Conservation (phyloP, 2,113 vertebrate species). For the Cebus imitator region DNA sequence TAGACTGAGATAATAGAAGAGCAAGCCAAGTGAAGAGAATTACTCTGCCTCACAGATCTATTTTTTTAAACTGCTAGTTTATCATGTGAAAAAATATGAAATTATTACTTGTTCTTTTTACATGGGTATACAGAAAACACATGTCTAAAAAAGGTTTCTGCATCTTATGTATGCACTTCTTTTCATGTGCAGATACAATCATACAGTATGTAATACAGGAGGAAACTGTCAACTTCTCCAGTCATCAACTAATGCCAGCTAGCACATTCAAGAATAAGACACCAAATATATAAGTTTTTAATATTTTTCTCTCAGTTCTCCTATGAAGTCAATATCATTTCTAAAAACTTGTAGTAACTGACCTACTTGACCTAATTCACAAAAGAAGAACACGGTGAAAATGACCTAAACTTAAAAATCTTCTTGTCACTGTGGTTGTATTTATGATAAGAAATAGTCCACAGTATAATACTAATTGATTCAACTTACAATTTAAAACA, state of each 20-base stretch:
- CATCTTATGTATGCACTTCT: neutral
- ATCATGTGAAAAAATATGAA: neutral
- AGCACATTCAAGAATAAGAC: neutral
- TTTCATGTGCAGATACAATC: neutral
- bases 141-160: neutral
- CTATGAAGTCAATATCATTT: neutral
- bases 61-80: neutral
- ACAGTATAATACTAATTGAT: neutral
- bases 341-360: slow-evolving; percentile 7
- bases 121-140: neutral
- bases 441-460: neutral
- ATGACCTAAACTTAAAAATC: neutral
- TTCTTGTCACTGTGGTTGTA: neutral
- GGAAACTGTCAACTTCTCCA: neutral
- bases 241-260: neutral
- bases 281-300: neutral
- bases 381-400: neutral
- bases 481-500: neutral
- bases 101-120: neutral
- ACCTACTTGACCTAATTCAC: slow-evolving; percentile 12
- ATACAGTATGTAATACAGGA: neutral
- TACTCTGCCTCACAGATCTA: neutral
- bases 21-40: slow-evolving; percentile 50
- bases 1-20: neutral
- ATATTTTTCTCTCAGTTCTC: neutral